Evolutionary conservation across 2,888 invertebrate species (phyloP), one percentile per base, ranked within the genome.

Genomic region (Melinaea marsaeus): DNA sequence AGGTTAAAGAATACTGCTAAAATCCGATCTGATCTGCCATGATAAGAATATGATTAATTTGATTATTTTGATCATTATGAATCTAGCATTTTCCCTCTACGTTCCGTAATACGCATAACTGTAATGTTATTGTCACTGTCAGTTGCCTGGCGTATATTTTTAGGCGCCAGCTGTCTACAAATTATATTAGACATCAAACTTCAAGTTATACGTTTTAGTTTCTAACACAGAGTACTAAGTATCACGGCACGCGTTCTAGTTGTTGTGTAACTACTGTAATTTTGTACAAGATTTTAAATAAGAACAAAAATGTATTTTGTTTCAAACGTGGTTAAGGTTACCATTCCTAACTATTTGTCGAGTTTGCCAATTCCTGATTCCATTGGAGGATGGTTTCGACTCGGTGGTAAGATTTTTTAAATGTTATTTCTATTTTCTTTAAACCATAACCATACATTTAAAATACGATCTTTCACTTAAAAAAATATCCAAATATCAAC

Each of bases 341-440:
- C 94, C 55, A 85, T 97, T 72, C 97, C 97, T 4, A 95, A 96
- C 85, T 98, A 98, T 90, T 92, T 98, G 75, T 92, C 95, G 62
- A 93, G 92, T 79, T 90, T 98, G 70, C 98, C 97, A 32, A 94
- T 98, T 82, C 97, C 98, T 7, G 94, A 96, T 79, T 92, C 94
- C 13, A 85, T 97, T 72, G 94, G 95, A 69, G 97, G 97, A 79
- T 96, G 97, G 95, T 96, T 97, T 85, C 93, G 92, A 76, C 92
- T 97, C 71, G 95, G 96, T 87, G 92, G 97, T 97, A 76, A 81
- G 79, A 57, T 58, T 65, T 65, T 65, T 51, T 57, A 57, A 5
- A 11, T 55, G 46, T 47, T 54, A 34, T 56, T 60, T 48, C 33
- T 45, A n/a, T 22, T 11, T 60, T 47, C 3, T n/a, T 58, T 22